Conservation (phyloP, 2,888 invertebrate genomes). For the Plusia festucae region DNA sequence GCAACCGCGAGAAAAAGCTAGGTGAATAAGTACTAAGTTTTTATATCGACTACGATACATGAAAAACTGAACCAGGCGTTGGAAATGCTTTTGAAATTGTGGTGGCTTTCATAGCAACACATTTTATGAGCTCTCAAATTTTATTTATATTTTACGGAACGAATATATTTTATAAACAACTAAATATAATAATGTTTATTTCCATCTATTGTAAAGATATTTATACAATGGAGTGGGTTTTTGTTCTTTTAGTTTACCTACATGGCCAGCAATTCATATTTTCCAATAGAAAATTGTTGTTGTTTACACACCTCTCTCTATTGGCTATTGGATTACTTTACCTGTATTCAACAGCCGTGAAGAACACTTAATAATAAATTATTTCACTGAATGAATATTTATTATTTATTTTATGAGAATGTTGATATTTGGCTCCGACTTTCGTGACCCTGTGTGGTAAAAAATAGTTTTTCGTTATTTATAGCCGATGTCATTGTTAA, state of each 20-base stretch:
- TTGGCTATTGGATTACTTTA: not conserved
- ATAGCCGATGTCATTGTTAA: not conserved
- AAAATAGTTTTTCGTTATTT: not conserved
- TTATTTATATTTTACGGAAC: not conserved
- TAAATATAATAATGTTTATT: slow-evolving; percentile 1
- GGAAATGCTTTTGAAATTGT: not conserved
- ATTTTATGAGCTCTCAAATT: not conserved
- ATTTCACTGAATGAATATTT: slow-evolving; percentile 6
- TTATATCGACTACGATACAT: too few species aligned
- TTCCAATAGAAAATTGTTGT: not conserved
- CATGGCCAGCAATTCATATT: not conserved
- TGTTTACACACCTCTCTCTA: not conserved
- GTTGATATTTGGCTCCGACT: not conserved
- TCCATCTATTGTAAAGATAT: not conserved
- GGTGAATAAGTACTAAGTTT: too few species aligned
- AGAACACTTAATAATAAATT: not conserved
- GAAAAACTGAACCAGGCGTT: not conserved
- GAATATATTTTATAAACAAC: slow-evolving; percentile 1
- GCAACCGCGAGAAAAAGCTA: too few species aligned
- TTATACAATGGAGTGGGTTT: slow-evolving; percentile 1
- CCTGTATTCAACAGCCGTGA: not conserved
- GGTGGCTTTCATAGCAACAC: not conserved
- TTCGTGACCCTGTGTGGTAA: not conserved
- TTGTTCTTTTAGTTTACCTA: not conserved
- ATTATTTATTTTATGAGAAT: slow-evolving; percentile 1